Conservation (phyloP, 2,113 vertebrate species). For the Gila orcuttii region DNA sequence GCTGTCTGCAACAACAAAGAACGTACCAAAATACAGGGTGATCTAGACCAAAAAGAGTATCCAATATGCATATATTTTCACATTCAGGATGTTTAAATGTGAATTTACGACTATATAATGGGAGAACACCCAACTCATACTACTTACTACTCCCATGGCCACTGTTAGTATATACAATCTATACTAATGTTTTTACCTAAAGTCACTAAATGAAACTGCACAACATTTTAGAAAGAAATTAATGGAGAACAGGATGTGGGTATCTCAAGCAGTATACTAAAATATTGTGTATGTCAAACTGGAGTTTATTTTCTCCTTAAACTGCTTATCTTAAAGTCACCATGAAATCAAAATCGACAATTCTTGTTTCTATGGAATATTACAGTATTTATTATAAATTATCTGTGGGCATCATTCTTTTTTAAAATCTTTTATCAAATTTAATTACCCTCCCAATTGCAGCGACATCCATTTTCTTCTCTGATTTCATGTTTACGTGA, state of each 20-base stretch:
- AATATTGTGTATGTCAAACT: neutral
- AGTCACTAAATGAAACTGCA: slow-evolving; percentile 29
- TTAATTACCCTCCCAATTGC: too few relatives aligned
- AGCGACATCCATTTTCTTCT: too few relatives aligned
- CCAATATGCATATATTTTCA: neutral
- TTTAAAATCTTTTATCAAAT: too few relatives aligned
- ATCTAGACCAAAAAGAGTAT: neutral
- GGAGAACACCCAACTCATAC: neutral
- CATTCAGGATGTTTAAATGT: neutral
- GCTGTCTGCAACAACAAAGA: neutral
- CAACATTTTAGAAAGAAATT: neutral
- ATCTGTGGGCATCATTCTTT: too few relatives aligned
- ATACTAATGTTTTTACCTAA: slow-evolving; percentile 4
- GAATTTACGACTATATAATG: neutral
- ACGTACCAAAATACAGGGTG: neutral
- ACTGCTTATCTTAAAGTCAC: neutral
- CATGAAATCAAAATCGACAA: too few relatives aligned
- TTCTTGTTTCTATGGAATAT: too few relatives aligned
- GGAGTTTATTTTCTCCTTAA: neutral
- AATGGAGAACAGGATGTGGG: neutral
- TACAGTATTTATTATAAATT: too few relatives aligned
- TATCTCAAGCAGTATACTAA: neutral
- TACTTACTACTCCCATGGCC: neutral
- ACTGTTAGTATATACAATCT: neutral
- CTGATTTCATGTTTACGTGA: too few relatives aligned